Percentiles rank a stretch among this genome's conserved stretches.
These are phyloP conservation scores for Rallus crepitans DNA, from an alignment of 2,797 vertebrate genomes.

Conservation along the genomic window DNA sequence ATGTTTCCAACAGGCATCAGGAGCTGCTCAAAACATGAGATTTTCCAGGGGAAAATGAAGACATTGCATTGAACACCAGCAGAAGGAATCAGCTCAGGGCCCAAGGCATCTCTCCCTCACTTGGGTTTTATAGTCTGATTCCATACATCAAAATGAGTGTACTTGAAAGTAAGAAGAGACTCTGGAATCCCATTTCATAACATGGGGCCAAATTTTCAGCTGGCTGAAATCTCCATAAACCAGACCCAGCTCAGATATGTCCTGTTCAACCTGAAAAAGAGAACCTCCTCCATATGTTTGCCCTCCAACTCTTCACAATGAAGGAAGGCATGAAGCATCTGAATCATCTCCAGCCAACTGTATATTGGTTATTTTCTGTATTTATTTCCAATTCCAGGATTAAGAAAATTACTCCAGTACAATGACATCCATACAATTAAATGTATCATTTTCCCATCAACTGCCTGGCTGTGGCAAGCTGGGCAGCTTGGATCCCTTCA, in stretches of 20 bases:
- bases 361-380: slow-evolving; percentile 1
- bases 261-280: background rate
- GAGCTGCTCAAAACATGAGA: background rate
- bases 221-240: background rate
- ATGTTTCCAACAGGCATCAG: background rate
- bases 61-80: background rate
- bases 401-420: slow-evolving; percentile 29
- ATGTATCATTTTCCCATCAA: background rate
- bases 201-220: background rate
- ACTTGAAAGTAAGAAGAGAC: background rate
- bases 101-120: background rate
- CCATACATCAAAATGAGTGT: background rate
- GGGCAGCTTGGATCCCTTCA: background rate
- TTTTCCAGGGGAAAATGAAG: slow-evolving; percentile 1
- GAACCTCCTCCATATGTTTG: background rate
- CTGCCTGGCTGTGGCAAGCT: background rate
- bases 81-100: background rate
- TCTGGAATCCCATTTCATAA: background rate
- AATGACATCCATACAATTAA: background rate
- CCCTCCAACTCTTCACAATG: background rate
- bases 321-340: background rate
- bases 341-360: slow-evolving; percentile 33
- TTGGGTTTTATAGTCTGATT: background rate
- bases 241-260: background rate
- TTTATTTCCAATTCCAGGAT: slow-evolving; percentile 31